phyloP scores from a whole-genome alignment of 2,888 invertebrate species.

The Anorthoa munda region DNA sequence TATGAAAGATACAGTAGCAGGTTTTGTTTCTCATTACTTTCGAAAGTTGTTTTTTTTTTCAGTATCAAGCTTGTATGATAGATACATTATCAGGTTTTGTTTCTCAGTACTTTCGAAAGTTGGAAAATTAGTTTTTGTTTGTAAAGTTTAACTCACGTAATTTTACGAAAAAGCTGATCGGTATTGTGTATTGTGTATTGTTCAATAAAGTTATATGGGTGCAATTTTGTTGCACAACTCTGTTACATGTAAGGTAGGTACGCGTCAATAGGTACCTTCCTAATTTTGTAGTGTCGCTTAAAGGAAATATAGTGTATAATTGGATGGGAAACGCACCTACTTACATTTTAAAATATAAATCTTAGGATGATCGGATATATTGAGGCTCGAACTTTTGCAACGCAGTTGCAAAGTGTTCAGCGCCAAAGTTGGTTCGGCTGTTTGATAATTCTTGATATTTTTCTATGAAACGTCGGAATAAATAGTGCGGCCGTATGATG shows the following conservation, averaged over 20 bases:
- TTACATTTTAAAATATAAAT: too few relatives aligned
- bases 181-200: too few relatives aligned
- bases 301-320: too few relatives aligned
- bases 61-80: background rate
- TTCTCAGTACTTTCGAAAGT: conserved; percentile 5
- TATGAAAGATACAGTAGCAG: background rate
- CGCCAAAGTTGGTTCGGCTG: background rate
- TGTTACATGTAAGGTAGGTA: too few relatives aligned
- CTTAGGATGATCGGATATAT: too few relatives aligned
- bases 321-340: too few relatives aligned
- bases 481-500: background rate
- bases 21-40: conserved; percentile 3
- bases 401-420: background rate
- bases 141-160: too few relatives aligned
- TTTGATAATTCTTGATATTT: background rate
- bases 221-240: too few relatives aligned
- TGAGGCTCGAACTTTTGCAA: background rate
- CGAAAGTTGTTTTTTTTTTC: background rate
- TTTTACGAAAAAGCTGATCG: too few relatives aligned
- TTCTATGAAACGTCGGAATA: background rate
- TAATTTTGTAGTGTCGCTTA: too few relatives aligned
- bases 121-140: background rate
- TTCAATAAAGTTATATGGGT: too few relatives aligned
- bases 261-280: too few relatives aligned
- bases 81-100: background rate